These are phyloP conservation scores for Branchipolynoe longqiensis DNA, from an alignment of 2,888 invertebrate species.

Conservation along the genomic window DNA sequence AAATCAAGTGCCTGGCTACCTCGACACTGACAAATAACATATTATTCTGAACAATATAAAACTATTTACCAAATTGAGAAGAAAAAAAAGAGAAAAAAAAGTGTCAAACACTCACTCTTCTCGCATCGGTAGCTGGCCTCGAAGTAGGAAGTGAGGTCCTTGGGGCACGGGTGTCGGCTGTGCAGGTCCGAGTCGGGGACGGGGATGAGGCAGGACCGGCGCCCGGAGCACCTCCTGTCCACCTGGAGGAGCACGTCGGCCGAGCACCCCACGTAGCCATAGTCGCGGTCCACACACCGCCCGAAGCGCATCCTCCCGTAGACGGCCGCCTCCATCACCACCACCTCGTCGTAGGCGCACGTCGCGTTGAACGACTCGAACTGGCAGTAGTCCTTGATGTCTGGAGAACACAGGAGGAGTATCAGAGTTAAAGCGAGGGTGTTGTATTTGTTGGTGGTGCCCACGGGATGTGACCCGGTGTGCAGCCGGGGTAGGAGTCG, in stretches of 20 bases:
- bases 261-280: constrained; percentile 58
- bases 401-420: too few relatives aligned
- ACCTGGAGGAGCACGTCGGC: constrained; percentile 54
- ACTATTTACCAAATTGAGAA: background rate
- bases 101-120: constrained; percentile 22
- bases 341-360: constrained; percentile 51
- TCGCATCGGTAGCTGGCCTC: constrained; percentile 48
- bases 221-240: constrained; percentile 48
- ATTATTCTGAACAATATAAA: too few relatives aligned
- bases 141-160: constrained; percentile 55
- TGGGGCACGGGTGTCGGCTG: constrained; percentile 49
- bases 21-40: too few relatives aligned
- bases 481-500: too few relatives aligned
- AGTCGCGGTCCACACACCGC: constrained; percentile 56
- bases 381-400: constrained; percentile 53
- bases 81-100: background rate
- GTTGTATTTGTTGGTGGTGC: too few relatives aligned
- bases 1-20: too few relatives aligned
- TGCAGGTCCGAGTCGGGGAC: constrained; percentile 54
- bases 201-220: constrained; percentile 28
- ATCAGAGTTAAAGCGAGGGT: background rate
- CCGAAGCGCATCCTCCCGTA: constrained; percentile 58
- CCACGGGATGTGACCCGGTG: too few relatives aligned
- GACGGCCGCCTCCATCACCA: constrained; percentile 46
- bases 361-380: constrained; percentile 59